phyloP scores from a whole-genome alignment of 92 coral and sea anemone genomes.

The Isaurus tuberculatus region DNA sequence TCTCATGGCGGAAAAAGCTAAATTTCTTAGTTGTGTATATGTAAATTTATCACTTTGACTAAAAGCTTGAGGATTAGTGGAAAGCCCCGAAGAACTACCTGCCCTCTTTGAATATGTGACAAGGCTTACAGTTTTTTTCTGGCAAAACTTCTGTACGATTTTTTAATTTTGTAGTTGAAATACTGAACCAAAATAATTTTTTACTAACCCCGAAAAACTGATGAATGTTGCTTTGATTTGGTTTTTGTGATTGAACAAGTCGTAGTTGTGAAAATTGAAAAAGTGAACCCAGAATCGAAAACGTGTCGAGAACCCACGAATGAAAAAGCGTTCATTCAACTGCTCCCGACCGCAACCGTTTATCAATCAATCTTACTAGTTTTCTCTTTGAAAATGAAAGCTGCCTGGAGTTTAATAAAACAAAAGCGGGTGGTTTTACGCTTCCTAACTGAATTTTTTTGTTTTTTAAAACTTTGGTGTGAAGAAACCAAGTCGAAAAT shows the following conservation, averaged over 20 bases:
- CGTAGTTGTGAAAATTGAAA: not conserved
- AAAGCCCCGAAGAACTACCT: slow-evolving; percentile 43
- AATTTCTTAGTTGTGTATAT: not conserved
- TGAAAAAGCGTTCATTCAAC: slow-evolving; percentile 40
- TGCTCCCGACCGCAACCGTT: slow-evolving; percentile 38
- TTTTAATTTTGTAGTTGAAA: not conserved
- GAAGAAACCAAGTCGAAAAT: slow-evolving; percentile 7
- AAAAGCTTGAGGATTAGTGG: slow-evolving; percentile 23
- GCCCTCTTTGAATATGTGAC: slow-evolving; percentile 34
- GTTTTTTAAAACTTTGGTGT: not conserved
- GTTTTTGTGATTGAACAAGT: not conserved
- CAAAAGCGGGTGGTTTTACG: not conserved
- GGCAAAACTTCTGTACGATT: not conserved
- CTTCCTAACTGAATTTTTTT: not conserved
- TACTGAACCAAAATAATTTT: not conserved
- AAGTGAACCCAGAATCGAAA: slow-evolving; percentile 39
- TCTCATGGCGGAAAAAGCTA: not conserved
- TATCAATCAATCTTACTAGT: slow-evolving; percentile 33
- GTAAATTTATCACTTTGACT: slow-evolving; percentile 4
- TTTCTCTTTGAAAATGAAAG: slow-evolving; percentile 39
- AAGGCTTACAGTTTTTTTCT: not conserved
- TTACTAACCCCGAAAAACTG: not conserved
- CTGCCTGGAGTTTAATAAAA: not conserved
- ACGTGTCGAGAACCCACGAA: slow-evolving; percentile 39
- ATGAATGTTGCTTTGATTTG: not conserved